These are phyloP conservation scores for Oscheius sp. DNA, from an alignment of 2,888 invertebrate genomes.

Conservation along the genomic window DNA sequence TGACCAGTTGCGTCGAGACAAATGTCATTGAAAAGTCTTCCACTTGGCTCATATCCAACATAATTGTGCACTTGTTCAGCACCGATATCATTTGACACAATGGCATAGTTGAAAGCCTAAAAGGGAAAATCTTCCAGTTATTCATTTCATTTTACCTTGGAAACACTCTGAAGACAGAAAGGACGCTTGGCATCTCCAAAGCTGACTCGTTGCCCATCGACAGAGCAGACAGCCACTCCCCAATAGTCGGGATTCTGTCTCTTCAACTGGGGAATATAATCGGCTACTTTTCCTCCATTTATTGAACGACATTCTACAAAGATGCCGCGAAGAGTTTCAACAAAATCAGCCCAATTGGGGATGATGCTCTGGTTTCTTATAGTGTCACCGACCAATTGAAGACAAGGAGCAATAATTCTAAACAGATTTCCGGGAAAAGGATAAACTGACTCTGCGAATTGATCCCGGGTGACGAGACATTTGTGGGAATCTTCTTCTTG, in stretches of 20 bases:
- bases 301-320: constrained; percentile 56
- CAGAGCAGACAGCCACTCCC: constrained; percentile 95
- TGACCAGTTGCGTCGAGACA: constrained; percentile 88
- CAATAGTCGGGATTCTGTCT: constrained; percentile 79
- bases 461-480: constrained; percentile 55
- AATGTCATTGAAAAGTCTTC: constrained; percentile 94
- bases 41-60: constrained; percentile 96
- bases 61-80: constrained; percentile 90
- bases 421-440: background rate
- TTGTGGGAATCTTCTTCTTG: constrained; percentile 55
- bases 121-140: constrained; percentile 17
- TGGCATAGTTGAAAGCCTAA: constrained; percentile 93
- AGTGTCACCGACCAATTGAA: constrained; percentile 65
- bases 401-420: constrained; percentile 66
- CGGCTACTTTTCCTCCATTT: constrained; percentile 64
- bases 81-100: constrained; percentile 81
- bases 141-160: constrained; percentile 78
- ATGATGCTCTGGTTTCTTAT: constrained; percentile 84
- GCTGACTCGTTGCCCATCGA: constrained; percentile 84
- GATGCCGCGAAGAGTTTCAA: constrained; percentile 90
- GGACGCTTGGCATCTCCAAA: constrained; percentile 88
- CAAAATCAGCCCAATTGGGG: constrained; percentile 90
- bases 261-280: constrained; percentile 93
- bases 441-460: constrained; percentile 63
- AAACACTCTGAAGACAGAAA: constrained; percentile 89